Evolutionary conservation across 2,113 vertebrate species (phyloP), one percentile per base, ranked within the genome.

Genomic region (Baryphthengus martii): DNA sequence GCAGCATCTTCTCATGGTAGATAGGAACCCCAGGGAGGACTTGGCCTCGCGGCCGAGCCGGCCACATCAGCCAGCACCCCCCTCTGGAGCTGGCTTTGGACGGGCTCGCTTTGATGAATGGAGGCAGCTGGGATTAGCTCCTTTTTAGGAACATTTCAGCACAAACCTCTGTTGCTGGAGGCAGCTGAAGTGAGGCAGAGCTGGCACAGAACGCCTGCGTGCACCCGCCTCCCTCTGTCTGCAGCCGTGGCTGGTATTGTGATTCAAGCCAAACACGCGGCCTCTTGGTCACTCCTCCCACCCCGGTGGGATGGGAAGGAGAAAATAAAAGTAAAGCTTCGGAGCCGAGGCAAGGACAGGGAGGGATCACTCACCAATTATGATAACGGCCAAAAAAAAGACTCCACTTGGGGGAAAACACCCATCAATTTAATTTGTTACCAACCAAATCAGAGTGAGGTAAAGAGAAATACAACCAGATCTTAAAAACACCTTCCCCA

Each of bases 1-100:
- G 4, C 3, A 26, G 44, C 85, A 49, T 9, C 63, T 31, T 42
- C 63, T 49, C 53, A 2, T 0, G 1, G 58, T 0, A 2, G 47
- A 76, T 44, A 59, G 21, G 39, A 86, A 39, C 1, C 10, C 52
- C 29, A 13, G 67, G 29, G 6, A 45, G 44, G 23, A 16, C 35
- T 26, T 20, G 29, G 44, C 11, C 65, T 47, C 1, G 2, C 28
- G n/a, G 72, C 67, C 88, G 70, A 66, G 31, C 37, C 44, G 76
- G 29, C 26, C 58, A 20, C 25, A 8, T 10, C 58, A 50, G 61
- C 62, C 88, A 87, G 82, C 73, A 67, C 6, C 61, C 70, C 19
- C 29, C 58, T 59, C 71, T 15, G 26, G 7, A 45, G 63, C 35
- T 14, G 4, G 62, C 75, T 56, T 37, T 40, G 55, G 61, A 18